A percentile compares a stretch with the other conserved stretches of the same genome.
Conservation (phyloP, 2,888 invertebrate species). For the Brachyptera risi region DNA sequence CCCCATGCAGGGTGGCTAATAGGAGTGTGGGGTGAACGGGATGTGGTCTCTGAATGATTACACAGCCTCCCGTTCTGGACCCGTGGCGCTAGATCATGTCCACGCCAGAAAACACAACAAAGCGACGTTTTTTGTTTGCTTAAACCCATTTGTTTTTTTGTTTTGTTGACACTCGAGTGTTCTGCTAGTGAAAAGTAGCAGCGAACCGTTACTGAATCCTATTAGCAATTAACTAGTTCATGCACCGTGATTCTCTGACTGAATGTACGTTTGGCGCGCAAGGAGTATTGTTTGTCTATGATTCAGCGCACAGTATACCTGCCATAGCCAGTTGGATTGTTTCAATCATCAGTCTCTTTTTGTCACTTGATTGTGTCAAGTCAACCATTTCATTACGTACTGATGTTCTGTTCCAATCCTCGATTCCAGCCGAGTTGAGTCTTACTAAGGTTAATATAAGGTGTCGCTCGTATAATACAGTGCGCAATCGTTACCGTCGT, state of each 20-base stretch:
- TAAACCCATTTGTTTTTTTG: constrained; percentile 15
- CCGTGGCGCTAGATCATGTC: constrained; percentile 10
- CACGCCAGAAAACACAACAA: constrained; percentile 16
- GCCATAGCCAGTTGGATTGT: not conserved
- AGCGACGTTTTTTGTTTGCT: constrained; percentile 7
- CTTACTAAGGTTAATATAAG: no score
- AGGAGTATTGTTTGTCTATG: constrained; percentile 4
- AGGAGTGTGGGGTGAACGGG: not conserved
- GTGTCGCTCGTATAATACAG: no score
- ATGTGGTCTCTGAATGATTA: constrained; percentile 15
- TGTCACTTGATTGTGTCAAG: constrained; percentile 2
- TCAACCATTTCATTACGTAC: constrained; percentile 2
- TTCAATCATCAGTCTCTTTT: constrained; percentile 9
- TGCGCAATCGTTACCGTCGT: not conserved
- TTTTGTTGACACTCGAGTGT: constrained; percentile 10
- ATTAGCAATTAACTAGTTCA: constrained; percentile 23
- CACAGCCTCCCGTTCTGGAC: not conserved
- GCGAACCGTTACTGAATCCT: constrained; percentile 22
- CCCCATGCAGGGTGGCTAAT: not conserved
- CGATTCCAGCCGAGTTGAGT: not conserved
- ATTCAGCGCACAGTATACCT: not conserved
- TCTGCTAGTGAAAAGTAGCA: not conserved
- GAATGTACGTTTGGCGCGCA: not conserved
- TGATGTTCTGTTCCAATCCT: not conserved
- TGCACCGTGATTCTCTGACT: constrained; percentile 8